These are phyloP conservation scores for Cataglyphis altisquamis DNA, from an alignment of 2,888 invertebrate species.

Conservation along the genomic window DNA sequence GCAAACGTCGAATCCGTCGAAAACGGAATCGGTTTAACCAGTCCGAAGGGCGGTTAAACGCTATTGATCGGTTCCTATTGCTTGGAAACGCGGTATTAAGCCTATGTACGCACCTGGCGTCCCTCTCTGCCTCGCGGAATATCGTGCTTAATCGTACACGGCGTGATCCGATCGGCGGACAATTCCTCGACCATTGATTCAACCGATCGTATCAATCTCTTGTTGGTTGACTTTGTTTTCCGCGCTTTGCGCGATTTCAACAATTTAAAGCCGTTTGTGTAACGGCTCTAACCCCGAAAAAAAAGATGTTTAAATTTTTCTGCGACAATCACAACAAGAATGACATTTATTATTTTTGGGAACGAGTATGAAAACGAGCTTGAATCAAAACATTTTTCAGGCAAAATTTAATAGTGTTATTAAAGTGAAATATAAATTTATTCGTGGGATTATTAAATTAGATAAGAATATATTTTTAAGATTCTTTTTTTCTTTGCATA, in stretches of 20 bases:
- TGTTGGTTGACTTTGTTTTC: conserved; percentile 42
- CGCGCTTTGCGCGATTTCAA: not conserved
- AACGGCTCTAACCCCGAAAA: not conserved
- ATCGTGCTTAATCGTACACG: conserved; percentile 58
- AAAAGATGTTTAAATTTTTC: not conserved
- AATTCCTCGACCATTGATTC: conserved; percentile 54
- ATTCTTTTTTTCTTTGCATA: not conserved
- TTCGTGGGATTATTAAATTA: not conserved
- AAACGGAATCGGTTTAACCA: conserved; percentile 60
- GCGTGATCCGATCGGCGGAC: conserved; percentile 57
- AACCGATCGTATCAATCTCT: conserved; percentile 33
- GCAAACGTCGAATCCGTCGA: conserved; percentile 53
- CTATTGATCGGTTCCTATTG: conserved; percentile 67
- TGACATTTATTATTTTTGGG: not conserved
- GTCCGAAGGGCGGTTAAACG: conserved; percentile 59
- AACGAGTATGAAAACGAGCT: not conserved
- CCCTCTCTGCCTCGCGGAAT: conserved; percentile 40
- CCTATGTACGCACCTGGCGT: conserved; percentile 60
- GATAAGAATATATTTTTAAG: not conserved
- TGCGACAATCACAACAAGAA: not conserved
- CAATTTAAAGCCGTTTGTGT: conserved; percentile 18
- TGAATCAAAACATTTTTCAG: not conserved
- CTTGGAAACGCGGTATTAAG: conserved; percentile 61
- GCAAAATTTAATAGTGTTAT: not conserved
- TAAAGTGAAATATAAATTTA: not conserved